These are phyloP conservation scores for Sialis fuliginosa DNA, from an alignment of 2,888 invertebrate species.

Conservation along the genomic window DNA sequence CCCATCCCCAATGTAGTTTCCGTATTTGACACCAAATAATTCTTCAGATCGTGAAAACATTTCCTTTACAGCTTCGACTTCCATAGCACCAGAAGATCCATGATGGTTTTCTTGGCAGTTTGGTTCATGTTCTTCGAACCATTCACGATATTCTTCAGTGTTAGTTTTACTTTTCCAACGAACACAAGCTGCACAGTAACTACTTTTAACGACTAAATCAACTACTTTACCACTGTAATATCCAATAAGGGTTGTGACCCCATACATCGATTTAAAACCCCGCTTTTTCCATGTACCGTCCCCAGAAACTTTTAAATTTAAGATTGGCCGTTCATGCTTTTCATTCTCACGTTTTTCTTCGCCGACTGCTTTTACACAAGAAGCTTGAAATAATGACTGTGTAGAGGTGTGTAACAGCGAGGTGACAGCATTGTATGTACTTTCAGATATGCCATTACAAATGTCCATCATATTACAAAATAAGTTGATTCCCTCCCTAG, in stretches of 20 bases:
- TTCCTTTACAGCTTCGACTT: no score
- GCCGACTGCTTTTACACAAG: constrained; percentile 9
- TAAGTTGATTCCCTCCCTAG: constrained; percentile 14
- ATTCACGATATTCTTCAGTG: constrained; percentile 7
- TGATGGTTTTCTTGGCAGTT: no score
- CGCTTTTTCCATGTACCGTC: constrained; percentile 14
- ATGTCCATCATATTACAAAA: constrained; percentile 15
- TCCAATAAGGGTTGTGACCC: constrained; percentile 10
- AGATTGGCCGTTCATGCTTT: constrained; percentile 9
- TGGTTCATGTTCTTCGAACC: constrained; percentile 6
- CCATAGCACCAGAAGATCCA: no score
- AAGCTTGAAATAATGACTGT: constrained; percentile 8
- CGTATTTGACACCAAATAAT: no score
- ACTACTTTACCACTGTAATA: constrained; percentile 10
- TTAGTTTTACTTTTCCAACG: constrained; percentile 8
- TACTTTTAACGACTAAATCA: constrained; percentile 9
- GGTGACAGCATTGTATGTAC: constrained; percentile 9
- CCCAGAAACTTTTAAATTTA: constrained; percentile 13
- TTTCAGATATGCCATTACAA: constrained; percentile 10
- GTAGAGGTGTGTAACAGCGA: constrained; percentile 8
- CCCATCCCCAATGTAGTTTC: no score
- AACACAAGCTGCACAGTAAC: constrained; percentile 8
- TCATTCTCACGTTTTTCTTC: constrained; percentile 11
- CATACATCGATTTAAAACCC: constrained; percentile 12
- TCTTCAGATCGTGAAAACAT: no score